Base-by-base conservation (phyloP, 1,140 invertebrate genomes). In the Palaemon carinicauda region DNA sequence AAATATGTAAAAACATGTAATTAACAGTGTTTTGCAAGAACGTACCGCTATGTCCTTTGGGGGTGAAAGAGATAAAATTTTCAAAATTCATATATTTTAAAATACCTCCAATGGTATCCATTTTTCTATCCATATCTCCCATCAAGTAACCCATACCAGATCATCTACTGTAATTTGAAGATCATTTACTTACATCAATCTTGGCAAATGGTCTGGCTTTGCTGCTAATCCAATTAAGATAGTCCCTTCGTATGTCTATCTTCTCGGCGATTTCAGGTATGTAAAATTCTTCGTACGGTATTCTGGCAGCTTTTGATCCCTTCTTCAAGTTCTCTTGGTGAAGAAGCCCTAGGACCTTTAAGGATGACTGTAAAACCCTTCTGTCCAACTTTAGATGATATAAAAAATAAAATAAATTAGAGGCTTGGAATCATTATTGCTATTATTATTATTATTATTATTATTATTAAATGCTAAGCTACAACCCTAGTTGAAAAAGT, bases 181-280 rank as follows among this genome's bases (percentile, higher is more conserved):
- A n/a, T n/a, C n/a, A 75, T n/a, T 10, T 31, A 87, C 84, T 54
- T 51, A 87, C 85, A 33, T 81, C 85, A 24, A 5, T 51, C 52
- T 41, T 77, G 0, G 60, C 15, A 53, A n/a, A 5, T 15, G 65
- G 75, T n/a, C 60, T 91, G 90, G 52, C 21, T 81, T 87, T 90
- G 0, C 95, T 90, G 51, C 51, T 79, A 3, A 86, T 80, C 97
- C 97, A 98, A 83, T 93, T 93, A 9, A 96, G 91, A 90, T 98
- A 99, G 91, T 98, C 97, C 5, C 93, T 91, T 89, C 94, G 93
- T 17, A 99, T 94, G 90, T 98, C 95, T 54, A 97, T 93, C 90
- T 94, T 93, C 71, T 96, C 94, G 1, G 93, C 92, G 31, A 98
- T 91, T 90, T 97, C 96, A 52, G 94, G 93, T 82, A 98, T 93